phyloP scores from a whole-genome alignment of 1,140 invertebrate genomes.

The Steinernema khuongi region DNA sequence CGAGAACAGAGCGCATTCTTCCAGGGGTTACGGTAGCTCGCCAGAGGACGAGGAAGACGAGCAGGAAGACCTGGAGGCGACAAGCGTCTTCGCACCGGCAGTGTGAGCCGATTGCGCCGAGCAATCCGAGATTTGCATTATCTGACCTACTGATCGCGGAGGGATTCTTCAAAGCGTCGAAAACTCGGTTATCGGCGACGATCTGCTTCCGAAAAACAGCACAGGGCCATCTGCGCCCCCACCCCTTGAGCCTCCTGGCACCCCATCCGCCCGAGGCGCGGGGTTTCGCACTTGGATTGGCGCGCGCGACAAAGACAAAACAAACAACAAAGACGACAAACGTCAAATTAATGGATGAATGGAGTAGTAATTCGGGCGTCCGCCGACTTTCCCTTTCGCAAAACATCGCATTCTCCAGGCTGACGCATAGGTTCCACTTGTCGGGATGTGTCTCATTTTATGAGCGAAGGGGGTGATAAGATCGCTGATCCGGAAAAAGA shows the following conservation, averaged over 20 bases:
- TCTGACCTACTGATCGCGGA: conserved; percentile 10
- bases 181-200: conserved; percentile 4
- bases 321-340: background rate
- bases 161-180: background rate
- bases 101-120: background rate
- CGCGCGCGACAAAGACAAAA: background rate
- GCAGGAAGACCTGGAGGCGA: background rate
- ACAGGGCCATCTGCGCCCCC: background rate
- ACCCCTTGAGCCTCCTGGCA: too few species aligned
- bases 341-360: background rate
- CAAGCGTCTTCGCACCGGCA: background rate
- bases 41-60: background rate
- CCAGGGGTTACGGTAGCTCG: background rate
- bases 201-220: conserved; percentile 7
- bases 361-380: too few species aligned
- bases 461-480: too few species aligned
- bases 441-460: too few species aligned
- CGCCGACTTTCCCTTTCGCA: conserved; percentile 9
- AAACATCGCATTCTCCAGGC: too few species aligned
- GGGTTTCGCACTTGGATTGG: background rate
- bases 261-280: background rate
- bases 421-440: too few species aligned
- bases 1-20: background rate
- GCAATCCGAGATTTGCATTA: background rate
- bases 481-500: too few species aligned